Base-by-base conservation (phyloP, 2,888 invertebrate species). In the Dugesia japonica region DNA sequence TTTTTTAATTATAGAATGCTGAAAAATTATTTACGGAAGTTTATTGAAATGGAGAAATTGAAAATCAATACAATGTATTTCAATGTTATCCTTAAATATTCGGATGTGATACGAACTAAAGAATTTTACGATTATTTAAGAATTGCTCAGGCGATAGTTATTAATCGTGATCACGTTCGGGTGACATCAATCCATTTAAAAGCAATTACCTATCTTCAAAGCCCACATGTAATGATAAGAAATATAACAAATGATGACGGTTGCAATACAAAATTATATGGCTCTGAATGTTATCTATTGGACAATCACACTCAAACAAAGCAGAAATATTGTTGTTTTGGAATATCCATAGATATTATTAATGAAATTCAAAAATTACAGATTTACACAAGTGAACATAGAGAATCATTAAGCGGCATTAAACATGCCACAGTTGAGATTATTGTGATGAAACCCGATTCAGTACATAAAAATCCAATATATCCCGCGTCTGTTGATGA, bases 221-320 rank as follows among this genome's bases (percentile, higher is more conserved):
- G 9, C 73, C 73, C 27, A 72, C 73, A 1, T 7, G n/a, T 26
- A 73, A 42, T 74, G 73, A 72, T 72, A 42, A 26, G 26, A 7
- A 73, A 73, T 38, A 27, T 33, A 74, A 28, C 1, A 26, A 42
- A 72, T 15, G 13, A 28, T 27, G 28, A 23, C 23, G n/a, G 26
- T 73, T 26, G n/a, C 13, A 28, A 28, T 23, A 73, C 26, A 27
- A 28, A 73, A 73, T 28, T 73, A 15, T 38, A 38, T 17, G 38
- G 38, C 17, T 38, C 38, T 38, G 38, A 38, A 38, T 38, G 38
- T 17, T 38, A 38, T 38, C 17, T 38, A 38, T 38, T 38, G 13
- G 38, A 38, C 17, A 38, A 38, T 17, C 9, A 38, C 9, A 38
- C 13, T 38, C 38, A 38, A 38, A 38, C 38, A 17, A 38, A 38